Evolutionary conservation across 2,113 vertebrate genomes (phyloP), one percentile per base, ranked within the genome.

Genomic region (Pachyramphus minor): DNA sequence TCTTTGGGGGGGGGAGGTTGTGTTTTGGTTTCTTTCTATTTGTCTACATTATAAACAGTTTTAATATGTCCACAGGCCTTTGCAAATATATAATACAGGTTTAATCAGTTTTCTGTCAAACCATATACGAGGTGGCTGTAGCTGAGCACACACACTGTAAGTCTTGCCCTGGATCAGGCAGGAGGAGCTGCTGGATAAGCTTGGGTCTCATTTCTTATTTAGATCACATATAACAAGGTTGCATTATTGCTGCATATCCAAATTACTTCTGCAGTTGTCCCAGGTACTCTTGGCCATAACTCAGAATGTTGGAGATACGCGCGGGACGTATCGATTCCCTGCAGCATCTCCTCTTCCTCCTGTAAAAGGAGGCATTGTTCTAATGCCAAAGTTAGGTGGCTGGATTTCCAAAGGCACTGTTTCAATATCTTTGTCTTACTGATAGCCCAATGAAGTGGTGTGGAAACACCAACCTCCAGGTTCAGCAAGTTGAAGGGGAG

Each of bases 261-360:
- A 75, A 67, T 91, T 73, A 30, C n/a, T 85, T 79, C 55, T 93
- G 81, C 74, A 87, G 66, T 60, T 84, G n/a, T 47, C 79, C 58
- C 60, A 59, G 72, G 39, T 45, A 5, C 76, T 69, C 2, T 23
- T 84, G 84, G 60, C 60, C 49, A 1, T 49, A 33, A 58, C 30
- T 73, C 88, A 66, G 5, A 19, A 6, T 12, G 49, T 21, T 60
- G 74, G 55, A 76, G 84, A 13, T 21, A 14, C 0, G 3, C 2
- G 1, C 52, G 63, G 80, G 56, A 78, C 60, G 3, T 68, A 79
- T 79, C 3, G 21, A 75, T 39, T 80, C 71, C 30, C 62, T 76
- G 62, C 93, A 94, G 74, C 49, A 19, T 79, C 87, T 87, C 55
- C 68, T n/a, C 81, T 79, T 41, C 63, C 69, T 93, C 72, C 66